Percentiles rank a stretch among this genome's conserved stretches.
Conservation (phyloP, 2,888 invertebrate species). For the Drosophila subsilvestris region DNA sequence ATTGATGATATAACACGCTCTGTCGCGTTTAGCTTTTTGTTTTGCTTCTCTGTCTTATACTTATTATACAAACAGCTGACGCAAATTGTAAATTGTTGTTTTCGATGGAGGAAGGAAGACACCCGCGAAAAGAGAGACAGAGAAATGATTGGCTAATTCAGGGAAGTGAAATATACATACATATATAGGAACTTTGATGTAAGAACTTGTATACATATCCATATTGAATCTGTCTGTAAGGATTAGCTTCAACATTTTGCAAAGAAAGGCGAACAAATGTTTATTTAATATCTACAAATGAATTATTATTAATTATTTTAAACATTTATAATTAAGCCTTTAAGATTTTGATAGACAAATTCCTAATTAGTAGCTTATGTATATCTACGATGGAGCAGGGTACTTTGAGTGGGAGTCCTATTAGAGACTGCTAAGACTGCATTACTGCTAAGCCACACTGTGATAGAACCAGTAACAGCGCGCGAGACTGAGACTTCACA, state of each 20-base stretch:
- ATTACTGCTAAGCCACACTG: conserved; percentile 7
- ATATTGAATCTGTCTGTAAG: not conserved
- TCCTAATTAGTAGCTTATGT: not conserved
- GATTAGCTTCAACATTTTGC: not conserved
- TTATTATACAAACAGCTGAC: conserved; percentile 61
- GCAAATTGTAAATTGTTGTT: conserved; percentile 50
- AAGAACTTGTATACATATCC: conserved; percentile 6
- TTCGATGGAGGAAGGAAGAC: conserved; percentile 16
- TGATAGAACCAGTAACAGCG: no score
- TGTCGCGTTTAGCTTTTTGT: conserved; percentile 47
- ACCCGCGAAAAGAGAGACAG: conserved; percentile 2
- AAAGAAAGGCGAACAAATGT: not conserved
- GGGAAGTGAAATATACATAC: conserved; percentile 11
- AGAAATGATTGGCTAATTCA: conserved; percentile 18
- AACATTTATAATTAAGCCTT: no score
- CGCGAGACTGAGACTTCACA: not conserved
- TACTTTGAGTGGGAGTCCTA: no score
- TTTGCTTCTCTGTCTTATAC: conserved; percentile 43
- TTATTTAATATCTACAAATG: not conserved
- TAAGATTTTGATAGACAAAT: not conserved
- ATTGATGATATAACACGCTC: conserved; percentile 66
- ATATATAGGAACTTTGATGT: conserved; percentile 1
- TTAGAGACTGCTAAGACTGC: no score
- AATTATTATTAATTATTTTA: no score
- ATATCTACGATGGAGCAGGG: no score